Conservation (phyloP, 2,113 vertebrate genomes). For the Hippopotamus amphibius region DNA sequence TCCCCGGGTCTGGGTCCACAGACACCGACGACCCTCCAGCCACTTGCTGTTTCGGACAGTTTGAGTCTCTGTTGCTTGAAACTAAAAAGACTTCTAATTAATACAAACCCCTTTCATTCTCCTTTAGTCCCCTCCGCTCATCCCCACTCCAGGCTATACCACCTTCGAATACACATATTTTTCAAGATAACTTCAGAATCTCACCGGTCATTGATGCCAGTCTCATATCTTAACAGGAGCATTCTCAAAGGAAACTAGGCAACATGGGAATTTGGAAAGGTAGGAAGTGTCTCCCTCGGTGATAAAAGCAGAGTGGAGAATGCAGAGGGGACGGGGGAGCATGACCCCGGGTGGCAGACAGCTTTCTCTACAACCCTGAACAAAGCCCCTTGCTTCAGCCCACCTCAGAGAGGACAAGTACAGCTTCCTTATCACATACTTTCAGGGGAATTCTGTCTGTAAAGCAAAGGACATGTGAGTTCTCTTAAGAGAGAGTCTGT, state of each 20-base stretch:
- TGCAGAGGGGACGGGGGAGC: accelerated
- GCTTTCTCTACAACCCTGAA: neutral
- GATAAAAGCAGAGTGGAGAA: neutral
- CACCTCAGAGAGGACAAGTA: neutral
- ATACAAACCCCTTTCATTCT: neutral
- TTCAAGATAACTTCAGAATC: neutral
- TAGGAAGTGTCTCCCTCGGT: accelerated
- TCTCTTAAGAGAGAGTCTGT: neutral
- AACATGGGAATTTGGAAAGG: neutral
- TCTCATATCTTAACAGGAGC: neutral
- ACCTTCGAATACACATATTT: neutral
- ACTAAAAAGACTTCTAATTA: neutral
- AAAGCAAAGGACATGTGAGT: neutral
- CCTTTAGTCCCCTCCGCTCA: neutral
- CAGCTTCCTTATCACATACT: neutral
- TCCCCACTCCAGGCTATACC: neutral
- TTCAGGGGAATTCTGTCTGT: neutral
- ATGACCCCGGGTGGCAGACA: accelerated
- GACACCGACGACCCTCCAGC: neutral
- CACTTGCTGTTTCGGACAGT: neutral
- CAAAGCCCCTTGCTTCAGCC: neutral
- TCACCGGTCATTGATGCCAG: neutral
- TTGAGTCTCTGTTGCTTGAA: neutral
- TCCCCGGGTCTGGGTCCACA: accelerated
- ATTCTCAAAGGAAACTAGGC: neutral